Conservation (phyloP, 1,140 invertebrate genomes). For the Wiebesia pumilae region DNA sequence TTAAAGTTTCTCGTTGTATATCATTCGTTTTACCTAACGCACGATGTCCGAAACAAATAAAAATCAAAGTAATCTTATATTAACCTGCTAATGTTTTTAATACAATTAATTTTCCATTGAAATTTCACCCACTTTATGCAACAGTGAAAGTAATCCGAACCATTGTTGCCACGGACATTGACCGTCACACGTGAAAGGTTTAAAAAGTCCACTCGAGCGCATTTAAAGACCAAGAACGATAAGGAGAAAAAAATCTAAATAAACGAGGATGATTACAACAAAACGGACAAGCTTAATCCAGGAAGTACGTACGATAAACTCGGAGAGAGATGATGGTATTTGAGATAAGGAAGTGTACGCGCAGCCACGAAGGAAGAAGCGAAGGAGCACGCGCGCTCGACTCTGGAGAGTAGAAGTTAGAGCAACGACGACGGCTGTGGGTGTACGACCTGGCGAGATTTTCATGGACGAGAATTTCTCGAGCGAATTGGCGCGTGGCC, state of each 20-base stretch:
- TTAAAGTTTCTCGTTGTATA: not conserved
- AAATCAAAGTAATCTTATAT: not conserved
- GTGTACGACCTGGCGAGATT: constrained; percentile 26
- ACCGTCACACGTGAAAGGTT: not conserved
- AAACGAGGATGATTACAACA: not conserved
- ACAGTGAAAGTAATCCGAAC: not conserved
- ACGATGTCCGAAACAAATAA: not conserved
- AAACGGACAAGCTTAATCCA: too few species aligned
- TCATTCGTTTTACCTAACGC: not conserved
- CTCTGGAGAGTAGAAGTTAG: too few species aligned
- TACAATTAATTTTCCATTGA: not conserved
- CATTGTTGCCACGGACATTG: not conserved
- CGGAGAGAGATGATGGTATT: not conserved
- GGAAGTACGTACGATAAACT: constrained; percentile 33
- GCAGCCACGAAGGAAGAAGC: not conserved
- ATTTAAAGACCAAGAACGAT: not conserved
- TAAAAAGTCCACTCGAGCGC: not conserved
- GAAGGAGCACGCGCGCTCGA: not conserved
- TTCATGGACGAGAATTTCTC: constrained; percentile 22
- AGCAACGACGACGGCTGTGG: not conserved
- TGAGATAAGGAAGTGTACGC: constrained; percentile 18
- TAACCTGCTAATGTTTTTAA: not conserved
- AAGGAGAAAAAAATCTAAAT: not conserved
- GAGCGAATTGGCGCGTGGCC: not conserved
- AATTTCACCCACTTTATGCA: not conserved